Base-by-base conservation (phyloP, 2,888 invertebrate species). In the Pyrocoelia pectoralis region DNA sequence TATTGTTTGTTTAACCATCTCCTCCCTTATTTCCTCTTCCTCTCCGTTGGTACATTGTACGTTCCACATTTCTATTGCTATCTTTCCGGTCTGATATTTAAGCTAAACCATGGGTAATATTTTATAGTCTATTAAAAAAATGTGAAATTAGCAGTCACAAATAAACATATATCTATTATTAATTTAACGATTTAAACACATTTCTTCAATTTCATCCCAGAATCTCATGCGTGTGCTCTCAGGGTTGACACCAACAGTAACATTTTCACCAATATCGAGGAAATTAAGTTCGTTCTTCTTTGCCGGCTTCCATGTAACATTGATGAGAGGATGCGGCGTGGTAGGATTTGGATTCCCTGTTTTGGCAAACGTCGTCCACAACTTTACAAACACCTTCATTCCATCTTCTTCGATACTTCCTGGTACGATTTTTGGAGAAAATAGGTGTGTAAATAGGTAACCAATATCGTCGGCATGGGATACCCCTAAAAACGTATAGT, bases 291-390 rank as follows among this genome's bases (percentile, higher is more conserved):
- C 50, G 2, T 66, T 33, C 24, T 56, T 53, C 12, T 52, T 53
- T 0, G 65, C 63, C 10, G 68, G 69, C 41, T 69, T 68, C 71
- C 71, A 72, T 29, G 29, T 64, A n/a, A 65, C 53, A 24, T 64
- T 48, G 17, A 66, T 65, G 38, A 69, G 17, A 62, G 53, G 40
- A 54, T 67, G 53, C 2, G 54, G 48, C n/a, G 52, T 43, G 1
- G 13, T 13, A 8, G 63, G 58, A 61, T 67, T 70, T 1, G 70
- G 68, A 49, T 70, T 51, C 8, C 70, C 65, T 48, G 24, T 41
- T 54, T 70, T 72, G 2, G 76, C 76, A 68, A 77, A 77, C 59
- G 66, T 74, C 12, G 76, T 69, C 76, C 76, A 77, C n/a, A 73
- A 54, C 61, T 70, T 75, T 1, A 69, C 67, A 61, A 77, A 67